phyloP scores from a whole-genome alignment of 2,797 vertebrate genomes.

The Alauda arvensis region DNA sequence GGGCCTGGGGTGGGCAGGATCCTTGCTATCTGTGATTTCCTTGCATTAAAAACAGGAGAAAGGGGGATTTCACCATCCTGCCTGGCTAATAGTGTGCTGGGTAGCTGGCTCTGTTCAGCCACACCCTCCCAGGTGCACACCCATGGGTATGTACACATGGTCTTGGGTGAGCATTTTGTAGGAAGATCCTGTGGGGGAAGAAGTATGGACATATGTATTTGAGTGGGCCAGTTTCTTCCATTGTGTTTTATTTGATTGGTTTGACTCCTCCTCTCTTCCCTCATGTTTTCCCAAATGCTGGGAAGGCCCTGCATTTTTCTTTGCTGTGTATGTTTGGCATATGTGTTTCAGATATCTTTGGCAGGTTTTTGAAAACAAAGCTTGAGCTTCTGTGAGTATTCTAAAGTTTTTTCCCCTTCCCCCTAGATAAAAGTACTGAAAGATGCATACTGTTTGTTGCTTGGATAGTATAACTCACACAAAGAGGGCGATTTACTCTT shows the following conservation, averaged over 20 bases:
- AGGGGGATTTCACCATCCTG: neutral
- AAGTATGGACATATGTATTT: neutral
- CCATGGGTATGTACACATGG: accelerated
- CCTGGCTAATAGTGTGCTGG: accelerated
- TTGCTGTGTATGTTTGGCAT: neutral
- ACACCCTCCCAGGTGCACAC: neutral
- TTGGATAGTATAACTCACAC: neutral
- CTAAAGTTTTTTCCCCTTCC: neutral
- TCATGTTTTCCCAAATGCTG: neutral
- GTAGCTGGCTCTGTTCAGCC: neutral
- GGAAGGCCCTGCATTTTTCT: neutral
- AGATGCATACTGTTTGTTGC: neutral
- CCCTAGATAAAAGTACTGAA: neutral
- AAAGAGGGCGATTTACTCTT: neutral
- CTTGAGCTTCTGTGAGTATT: neutral
- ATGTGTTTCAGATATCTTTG: neutral
- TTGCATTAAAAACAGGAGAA: neutral
- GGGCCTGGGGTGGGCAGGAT: neutral
- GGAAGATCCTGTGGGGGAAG: neutral
- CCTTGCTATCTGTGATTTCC: neutral
- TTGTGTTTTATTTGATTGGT: neutral
- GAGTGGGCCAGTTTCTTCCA: neutral
- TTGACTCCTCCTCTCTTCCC: neutral
- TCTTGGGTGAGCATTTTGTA: neutral
- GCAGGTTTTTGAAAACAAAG: neutral